Evolutionary conservation across 2,113 vertebrate genomes (phyloP).

Genomic region (Phalacrocorax carbo): DNA sequence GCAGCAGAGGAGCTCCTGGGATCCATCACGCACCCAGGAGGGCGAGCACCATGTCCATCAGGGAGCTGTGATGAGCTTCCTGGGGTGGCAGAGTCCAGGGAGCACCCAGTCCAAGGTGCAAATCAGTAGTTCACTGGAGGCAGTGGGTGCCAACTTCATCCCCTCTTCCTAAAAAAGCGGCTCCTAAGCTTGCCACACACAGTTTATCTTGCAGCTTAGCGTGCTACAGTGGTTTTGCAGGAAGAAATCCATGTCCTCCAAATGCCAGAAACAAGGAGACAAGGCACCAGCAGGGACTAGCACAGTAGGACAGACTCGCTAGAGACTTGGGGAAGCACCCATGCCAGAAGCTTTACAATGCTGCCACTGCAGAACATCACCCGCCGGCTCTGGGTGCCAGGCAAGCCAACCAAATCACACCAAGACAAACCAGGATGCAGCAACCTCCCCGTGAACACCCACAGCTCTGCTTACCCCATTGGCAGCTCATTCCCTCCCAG

Average conservation of each 20-base stretch:
- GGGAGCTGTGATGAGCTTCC: background rate
- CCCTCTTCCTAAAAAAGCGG: background rate
- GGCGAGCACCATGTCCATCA: background rate
- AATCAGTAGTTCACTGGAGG: fast-evolving
- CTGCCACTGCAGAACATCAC: background rate
- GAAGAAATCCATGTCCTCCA: background rate
- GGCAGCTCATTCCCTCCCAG: background rate
- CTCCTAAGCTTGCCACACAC: background rate
- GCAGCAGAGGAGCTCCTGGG: background rate
- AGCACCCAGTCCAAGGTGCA: background rate
- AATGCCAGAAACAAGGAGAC: background rate
- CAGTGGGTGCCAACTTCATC: background rate
- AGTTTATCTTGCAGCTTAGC: background rate
- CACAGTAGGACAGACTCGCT: background rate
- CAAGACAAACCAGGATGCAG: background rate
- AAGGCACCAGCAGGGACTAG: background rate
- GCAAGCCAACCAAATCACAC: background rate
- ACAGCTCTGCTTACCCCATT: background rate
- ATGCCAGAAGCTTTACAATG: background rate
- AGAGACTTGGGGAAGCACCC: background rate
- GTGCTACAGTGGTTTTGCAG: background rate
- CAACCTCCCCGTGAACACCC: background rate
- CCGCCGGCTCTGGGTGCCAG: background rate
- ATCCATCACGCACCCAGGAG: background rate
- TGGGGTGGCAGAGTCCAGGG: background rate